Percentiles rank a stretch among this genome's conserved stretches.
Conservation (phyloP, 2,797 vertebrate genomes). For the Arnoldichthys spilopterus region DNA sequence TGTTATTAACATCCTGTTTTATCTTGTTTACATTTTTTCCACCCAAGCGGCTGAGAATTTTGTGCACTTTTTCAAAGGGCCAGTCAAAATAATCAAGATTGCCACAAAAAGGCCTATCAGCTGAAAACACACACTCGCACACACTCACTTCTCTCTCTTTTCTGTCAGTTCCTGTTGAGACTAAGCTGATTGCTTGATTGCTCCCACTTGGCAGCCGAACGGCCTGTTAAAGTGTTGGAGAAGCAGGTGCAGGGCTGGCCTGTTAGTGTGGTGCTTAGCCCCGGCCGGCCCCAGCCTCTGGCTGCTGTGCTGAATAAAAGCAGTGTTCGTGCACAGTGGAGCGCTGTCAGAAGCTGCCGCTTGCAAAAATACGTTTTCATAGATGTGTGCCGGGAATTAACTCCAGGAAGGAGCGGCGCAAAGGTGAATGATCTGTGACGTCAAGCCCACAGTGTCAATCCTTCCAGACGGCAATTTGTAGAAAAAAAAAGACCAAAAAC, state of each 20-base stretch:
- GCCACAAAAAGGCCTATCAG: conserved; percentile 7
- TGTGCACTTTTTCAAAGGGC: background rate
- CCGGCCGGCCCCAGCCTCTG: conserved; percentile 38
- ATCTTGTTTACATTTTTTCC: background rate
- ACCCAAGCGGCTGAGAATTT: no score
- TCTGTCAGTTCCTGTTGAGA: conserved; percentile 44
- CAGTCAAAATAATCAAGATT: conserved; percentile 7
- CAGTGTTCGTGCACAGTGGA: conserved; percentile 59
- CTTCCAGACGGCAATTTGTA: conserved; percentile 50
- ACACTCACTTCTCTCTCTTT: background rate
- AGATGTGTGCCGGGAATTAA: conserved; percentile 49
- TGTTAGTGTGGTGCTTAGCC: conserved; percentile 29
- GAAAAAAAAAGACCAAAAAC: background rate
- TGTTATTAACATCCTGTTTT: background rate
- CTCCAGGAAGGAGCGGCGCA: conserved; percentile 45
- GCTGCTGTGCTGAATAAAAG: conserved; percentile 50
- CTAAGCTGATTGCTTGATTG: conserved; percentile 49
- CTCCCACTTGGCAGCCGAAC: conserved; percentile 54
- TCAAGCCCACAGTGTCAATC: conserved; percentile 40
- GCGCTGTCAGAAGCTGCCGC: conserved; percentile 59
- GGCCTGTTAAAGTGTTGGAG: conserved; percentile 58
- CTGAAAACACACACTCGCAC: conserved; percentile 17
- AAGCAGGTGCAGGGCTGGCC: conserved; percentile 60
- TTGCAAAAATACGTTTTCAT: conserved; percentile 64
- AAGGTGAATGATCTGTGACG: conserved; percentile 52